phyloP scores from a whole-genome alignment of 2,797 vertebrate species.

The Sebastes wilsoni region DNA sequence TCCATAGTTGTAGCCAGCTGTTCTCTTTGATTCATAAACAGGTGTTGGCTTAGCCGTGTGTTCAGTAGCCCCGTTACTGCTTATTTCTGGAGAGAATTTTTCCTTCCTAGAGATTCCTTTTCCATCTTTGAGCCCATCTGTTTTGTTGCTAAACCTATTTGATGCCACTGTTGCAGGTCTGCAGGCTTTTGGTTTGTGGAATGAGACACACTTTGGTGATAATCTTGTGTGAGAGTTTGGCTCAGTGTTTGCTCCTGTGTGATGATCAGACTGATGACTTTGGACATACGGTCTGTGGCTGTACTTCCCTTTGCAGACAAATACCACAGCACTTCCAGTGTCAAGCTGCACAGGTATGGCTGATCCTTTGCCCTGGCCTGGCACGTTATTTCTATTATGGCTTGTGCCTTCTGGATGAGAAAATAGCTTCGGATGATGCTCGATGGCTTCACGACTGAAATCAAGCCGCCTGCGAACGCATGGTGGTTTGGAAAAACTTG shows the following conservation, averaged over 20 bases:
- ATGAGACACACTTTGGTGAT: not conserved
- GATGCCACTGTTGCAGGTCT: not conserved
- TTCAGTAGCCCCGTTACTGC: not conserved
- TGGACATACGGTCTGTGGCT: not conserved
- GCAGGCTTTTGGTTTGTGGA: constrained; percentile 5
- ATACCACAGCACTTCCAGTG: not conserved
- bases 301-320: not conserved
- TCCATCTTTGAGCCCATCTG: constrained; percentile 13
- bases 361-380: not conserved
- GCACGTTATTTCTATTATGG: not conserved
- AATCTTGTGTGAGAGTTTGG: constrained; percentile 1
- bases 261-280: not conserved
- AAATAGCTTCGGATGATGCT: constrained; percentile 13
- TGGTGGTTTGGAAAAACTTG: constrained; percentile 43
- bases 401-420: not conserved
- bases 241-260: constrained; percentile 3
- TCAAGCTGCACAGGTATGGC: constrained; percentile 8
- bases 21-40: constrained; percentile 81
- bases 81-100: not conserved
- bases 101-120: constrained; percentile 16
- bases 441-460: constrained; percentile 66
- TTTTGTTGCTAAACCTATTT: constrained; percentile 23
- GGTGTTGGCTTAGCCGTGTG: constrained; percentile 55
- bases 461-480: constrained; percentile 81
- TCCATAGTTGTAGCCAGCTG: constrained; percentile 89